Conservation (phyloP, 2,888 invertebrate genomes). For the Cacoxenus indagator region DNA sequence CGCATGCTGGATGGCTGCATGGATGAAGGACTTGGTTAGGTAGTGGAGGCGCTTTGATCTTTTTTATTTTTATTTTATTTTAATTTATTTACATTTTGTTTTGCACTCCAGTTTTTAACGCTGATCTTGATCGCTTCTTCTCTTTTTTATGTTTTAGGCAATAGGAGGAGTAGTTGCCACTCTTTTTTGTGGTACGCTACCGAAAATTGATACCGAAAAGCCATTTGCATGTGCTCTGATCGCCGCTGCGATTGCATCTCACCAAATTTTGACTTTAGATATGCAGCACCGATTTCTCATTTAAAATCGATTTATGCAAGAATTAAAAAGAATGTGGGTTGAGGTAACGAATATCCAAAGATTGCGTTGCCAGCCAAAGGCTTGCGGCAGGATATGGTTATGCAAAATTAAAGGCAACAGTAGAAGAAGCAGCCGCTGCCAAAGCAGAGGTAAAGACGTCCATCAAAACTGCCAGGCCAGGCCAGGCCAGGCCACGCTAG, state of each 20-base stretch:
- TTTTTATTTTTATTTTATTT: too few species aligned
- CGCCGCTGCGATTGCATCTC: slow-evolving; percentile 19
- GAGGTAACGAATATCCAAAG: background rate
- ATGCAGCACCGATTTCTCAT: slow-evolving; percentile 53
- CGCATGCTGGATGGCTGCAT: slow-evolving; percentile 46
- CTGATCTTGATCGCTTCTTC: slow-evolving; percentile 1
- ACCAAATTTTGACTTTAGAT: slow-evolving; percentile 47
- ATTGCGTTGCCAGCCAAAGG: background rate
- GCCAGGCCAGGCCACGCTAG: background rate
- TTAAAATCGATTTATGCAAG: slow-evolving; percentile 68
- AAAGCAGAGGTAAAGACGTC: slow-evolving; percentile 35
- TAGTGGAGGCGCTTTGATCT: background rate
- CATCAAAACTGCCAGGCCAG: slow-evolving; percentile 42
- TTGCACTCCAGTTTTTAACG: background rate
- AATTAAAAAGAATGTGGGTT: slow-evolving; percentile 48
- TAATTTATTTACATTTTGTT: too few species aligned
- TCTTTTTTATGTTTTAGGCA: slow-evolving; percentile 38
- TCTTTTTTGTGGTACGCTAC: slow-evolving; percentile 48
- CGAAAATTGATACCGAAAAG: slow-evolving; percentile 33
- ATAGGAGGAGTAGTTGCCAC: slow-evolving; percentile 45
- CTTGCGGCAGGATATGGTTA: slow-evolving; percentile 22
- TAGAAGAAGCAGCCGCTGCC: background rate
- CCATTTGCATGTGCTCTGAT: slow-evolving; percentile 53
- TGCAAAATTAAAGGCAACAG: slow-evolving; percentile 33
- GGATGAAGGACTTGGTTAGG: background rate